These are phyloP conservation scores for Micromys minutus DNA, from an alignment of 2,113 vertebrate genomes.

Conservation along the genomic window DNA sequence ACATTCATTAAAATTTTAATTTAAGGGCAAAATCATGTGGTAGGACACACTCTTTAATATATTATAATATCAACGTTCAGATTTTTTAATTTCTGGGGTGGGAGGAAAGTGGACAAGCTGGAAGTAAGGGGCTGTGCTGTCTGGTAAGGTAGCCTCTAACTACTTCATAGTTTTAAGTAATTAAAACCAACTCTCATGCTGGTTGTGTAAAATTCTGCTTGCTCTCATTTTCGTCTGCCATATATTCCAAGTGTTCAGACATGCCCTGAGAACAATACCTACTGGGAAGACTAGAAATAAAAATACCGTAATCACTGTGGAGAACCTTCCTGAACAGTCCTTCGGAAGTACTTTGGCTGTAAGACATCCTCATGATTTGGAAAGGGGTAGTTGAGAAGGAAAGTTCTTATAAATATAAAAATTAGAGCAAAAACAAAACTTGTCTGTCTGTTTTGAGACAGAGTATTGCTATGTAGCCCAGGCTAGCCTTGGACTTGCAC, in stretches of 20 bases:
- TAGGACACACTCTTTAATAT: background rate
- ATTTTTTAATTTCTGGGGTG: constrained; percentile 7
- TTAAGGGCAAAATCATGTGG: background rate
- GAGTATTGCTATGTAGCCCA: background rate
- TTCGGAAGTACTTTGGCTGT: background rate
- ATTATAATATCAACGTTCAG: background rate
- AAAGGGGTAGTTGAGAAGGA: background rate
- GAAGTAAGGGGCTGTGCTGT: background rate
- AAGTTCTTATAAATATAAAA: constrained; percentile 13
- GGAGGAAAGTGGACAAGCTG: background rate
- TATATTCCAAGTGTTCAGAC: constrained; percentile 12
- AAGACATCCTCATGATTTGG: background rate
- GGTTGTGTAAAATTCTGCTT: background rate
- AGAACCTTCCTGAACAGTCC: background rate
- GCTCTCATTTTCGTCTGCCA: background rate
- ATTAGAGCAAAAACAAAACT: background rate
- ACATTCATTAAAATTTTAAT: background rate
- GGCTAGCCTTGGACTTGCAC: background rate
- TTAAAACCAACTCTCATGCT: background rate
- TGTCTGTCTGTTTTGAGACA: background rate
- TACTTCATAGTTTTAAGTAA: constrained; percentile 6
- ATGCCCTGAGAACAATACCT: background rate
- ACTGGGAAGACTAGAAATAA: background rate
- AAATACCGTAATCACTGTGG: background rate
- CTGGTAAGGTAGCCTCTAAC: background rate